phyloP scores from a whole-genome alignment of 2,888 invertebrate genomes.

The Crioceris asparagi region DNA sequence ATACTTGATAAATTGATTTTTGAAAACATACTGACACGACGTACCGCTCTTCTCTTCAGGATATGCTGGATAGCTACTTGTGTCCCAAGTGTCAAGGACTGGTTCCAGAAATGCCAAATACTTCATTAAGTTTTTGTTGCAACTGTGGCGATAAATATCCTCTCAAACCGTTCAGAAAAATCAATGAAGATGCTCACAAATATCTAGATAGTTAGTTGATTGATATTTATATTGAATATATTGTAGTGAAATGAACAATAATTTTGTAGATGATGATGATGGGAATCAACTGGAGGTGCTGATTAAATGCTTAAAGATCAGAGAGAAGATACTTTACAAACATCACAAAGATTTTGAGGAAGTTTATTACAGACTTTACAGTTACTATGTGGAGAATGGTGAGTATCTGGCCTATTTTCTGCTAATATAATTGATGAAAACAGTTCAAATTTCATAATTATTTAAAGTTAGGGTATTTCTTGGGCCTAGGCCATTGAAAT shows the following conservation, averaged over 20 bases:
- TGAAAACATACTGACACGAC: too few relatives aligned
- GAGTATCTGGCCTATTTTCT: constrained; percentile 9
- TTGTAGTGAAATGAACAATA: not conserved
- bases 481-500: too few relatives aligned
- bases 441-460: not conserved
- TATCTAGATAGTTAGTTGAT: constrained; percentile 27
- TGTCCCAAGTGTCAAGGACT: constrained; percentile 37
- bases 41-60: constrained; percentile 30
- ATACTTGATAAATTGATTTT: too few relatives aligned
- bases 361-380: constrained; percentile 38
- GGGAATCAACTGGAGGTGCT: constrained; percentile 32
- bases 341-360: constrained; percentile 41
- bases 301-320: constrained; percentile 37
- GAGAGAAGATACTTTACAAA: constrained; percentile 40
- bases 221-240: not conserved
- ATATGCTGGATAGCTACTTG: constrained; percentile 35
- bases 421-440: not conserved
- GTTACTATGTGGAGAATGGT: constrained; percentile 43
- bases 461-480: not conserved
- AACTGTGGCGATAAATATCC: constrained; percentile 25
- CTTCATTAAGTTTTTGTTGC: constrained; percentile 29
- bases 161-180: constrained; percentile 24
- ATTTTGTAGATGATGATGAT: constrained; percentile 20
- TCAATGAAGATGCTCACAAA: constrained; percentile 28
- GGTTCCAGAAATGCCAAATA: constrained; percentile 27